Evolutionary conservation across 1,140 invertebrate species (phyloP).

Genomic region (Drosophila teissieri): DNA sequence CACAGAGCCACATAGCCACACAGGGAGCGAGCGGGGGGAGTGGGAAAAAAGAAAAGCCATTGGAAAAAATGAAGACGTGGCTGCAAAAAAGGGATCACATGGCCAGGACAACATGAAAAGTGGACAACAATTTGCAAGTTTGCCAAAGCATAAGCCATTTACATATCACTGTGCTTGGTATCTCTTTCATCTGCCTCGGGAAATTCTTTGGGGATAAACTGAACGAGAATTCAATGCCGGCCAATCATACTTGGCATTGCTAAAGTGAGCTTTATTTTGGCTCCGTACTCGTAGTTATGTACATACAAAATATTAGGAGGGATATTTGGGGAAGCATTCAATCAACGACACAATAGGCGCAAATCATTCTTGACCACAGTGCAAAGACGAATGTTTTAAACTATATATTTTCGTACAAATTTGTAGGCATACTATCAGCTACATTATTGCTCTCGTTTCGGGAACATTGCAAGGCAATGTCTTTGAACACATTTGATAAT

Average conservation of each 20-base stretch:
- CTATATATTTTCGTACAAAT: too few relatives aligned
- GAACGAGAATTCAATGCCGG: constrained; percentile 4
- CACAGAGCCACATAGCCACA: background rate
- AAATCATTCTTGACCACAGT: too few relatives aligned
- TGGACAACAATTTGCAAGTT: constrained; percentile 73
- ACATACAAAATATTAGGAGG: too few relatives aligned
- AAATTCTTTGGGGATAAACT: background rate
- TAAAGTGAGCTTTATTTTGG: background rate
- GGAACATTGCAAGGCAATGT: too few relatives aligned
- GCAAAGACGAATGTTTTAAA: too few relatives aligned
- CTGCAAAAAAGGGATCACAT: constrained; percentile 25
- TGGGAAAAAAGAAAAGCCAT: constrained; percentile 5
- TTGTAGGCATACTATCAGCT: too few relatives aligned
- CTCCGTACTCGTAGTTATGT: too few relatives aligned
- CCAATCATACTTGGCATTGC: background rate
- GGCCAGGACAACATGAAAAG: constrained; percentile 63
- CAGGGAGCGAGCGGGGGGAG: background rate
- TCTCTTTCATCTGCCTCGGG: background rate
- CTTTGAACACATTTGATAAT: too few relatives aligned
- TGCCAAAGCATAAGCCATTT: constrained; percentile 35
- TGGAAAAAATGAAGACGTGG: constrained; percentile 30
- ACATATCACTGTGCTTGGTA: constrained; percentile 5
- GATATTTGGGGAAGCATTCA: too few relatives aligned
- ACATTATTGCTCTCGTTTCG: too few relatives aligned
- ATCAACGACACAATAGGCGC: too few relatives aligned